Base-by-base conservation (phyloP, 2,888 invertebrate species). In the Peribatodes rhomboidaria region DNA sequence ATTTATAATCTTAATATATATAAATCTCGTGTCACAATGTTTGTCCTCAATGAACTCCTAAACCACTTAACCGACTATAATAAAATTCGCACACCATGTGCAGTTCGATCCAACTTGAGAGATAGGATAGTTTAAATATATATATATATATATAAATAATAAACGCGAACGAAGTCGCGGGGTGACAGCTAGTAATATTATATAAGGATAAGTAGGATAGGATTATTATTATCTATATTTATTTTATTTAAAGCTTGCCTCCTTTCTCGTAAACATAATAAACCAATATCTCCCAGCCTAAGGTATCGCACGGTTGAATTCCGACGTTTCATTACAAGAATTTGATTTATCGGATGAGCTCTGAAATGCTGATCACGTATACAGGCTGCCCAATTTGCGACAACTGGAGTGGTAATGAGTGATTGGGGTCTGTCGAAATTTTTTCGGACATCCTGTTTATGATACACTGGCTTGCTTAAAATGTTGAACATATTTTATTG, bases 311-410 rank as follows among this genome's bases (percentile, higher is more conserved):
- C 76, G 81, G 82, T 79, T 79, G 74, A 81, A 82, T 79, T 81
- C 72, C 78, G 86, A 88, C 89, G 80, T 89, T 90, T 88, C 89
- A 89, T 90, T 89, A 89, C 87, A 88, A 88, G 82, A 86, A 85
- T 89, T 87, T 89, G 88, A 90, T 89, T 89, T 88, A 89, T 89
- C 76, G 84, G 76, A 75, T 74, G 80, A 72, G 79, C 79, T 83
- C 78, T 75, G 77, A 81, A 81, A 85, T 76, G 82, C 84, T 74
- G 81, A 58, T 75, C 84, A 85, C 83, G 83, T 84, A 50, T 49
- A 47, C 54, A 61, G 22, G 56, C 65, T 66, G 65, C 68, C 67
- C 63, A 47, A 69, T 66, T 62, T 65, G 61, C 68, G 65, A 68
- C 68, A 70, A 67, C 58, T 60, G 33, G 62, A 76, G 73, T 70